These are phyloP conservation scores for Cladopsammia gracilis DNA, from an alignment of 64 coral and sea anemone genomes.

Conservation along the genomic window DNA sequence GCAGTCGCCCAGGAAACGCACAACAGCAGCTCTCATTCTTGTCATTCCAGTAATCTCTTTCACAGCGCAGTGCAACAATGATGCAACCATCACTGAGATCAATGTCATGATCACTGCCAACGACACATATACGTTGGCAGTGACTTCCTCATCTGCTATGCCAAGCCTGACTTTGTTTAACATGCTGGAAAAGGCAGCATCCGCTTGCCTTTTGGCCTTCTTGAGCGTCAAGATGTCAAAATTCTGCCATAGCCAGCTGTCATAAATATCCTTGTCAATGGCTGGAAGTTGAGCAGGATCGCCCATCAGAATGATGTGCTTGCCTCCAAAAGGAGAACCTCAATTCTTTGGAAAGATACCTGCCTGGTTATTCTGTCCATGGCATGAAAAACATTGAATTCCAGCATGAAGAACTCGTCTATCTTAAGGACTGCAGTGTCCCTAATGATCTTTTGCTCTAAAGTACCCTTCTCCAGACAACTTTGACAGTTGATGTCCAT, in stretches of 20 bases:
- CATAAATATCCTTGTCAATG: not conserved
- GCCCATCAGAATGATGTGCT: conserved; percentile 5
- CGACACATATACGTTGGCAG: not conserved
- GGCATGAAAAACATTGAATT: not conserved
- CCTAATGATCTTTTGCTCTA: not conserved
- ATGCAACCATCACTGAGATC: not conserved
- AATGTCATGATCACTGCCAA: not conserved
- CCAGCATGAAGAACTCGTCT: conserved; percentile 27
- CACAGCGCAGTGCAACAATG: not conserved
- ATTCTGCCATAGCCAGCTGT: too few relatives aligned
- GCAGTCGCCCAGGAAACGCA: not conserved
- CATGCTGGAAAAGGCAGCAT: conserved; percentile 11
- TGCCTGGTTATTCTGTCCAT: not conserved
- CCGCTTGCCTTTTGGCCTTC: not conserved
- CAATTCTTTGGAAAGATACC: too few relatives aligned
- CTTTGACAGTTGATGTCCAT: not conserved
- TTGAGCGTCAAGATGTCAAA: too few relatives aligned
- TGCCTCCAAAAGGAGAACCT: not conserved
- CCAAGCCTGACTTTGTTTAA: conserved; percentile 28
- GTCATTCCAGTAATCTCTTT: not conserved
- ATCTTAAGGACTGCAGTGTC: conserved; percentile 2
- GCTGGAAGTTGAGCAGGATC: conserved; percentile 25
- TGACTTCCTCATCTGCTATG: conserved; percentile 1
- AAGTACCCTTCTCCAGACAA: conserved; percentile 2
- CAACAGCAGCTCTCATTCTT: not conserved